Percentiles rank a stretch among this genome's conserved stretches.
Evolutionary conservation across 2,113 vertebrate species (phyloP).

Genomic region (Upupa epops): DNA sequence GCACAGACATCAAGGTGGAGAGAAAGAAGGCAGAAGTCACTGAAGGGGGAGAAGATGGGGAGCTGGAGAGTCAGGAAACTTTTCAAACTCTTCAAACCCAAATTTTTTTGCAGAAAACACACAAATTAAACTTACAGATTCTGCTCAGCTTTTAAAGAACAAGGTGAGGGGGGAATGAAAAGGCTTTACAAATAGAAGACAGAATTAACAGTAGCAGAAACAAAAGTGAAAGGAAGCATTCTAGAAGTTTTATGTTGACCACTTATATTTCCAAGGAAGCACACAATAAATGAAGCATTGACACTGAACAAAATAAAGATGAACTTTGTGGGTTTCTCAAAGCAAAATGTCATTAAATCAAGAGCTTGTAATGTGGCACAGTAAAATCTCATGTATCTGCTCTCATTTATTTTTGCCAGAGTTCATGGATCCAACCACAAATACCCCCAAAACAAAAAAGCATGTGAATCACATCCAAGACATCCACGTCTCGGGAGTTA

Average conservation of each 20-base stretch:
- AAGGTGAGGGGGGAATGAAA: no score
- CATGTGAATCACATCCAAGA: background rate
- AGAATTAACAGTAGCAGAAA: background rate
- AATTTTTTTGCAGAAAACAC: no score
- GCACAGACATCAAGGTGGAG: no score
- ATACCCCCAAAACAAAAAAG: background rate
- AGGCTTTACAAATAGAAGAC: background rate
- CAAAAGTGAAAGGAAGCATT: background rate
- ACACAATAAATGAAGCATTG: background rate
- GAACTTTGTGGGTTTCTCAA: background rate
- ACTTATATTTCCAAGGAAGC: background rate
- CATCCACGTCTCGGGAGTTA: fast-evolving
- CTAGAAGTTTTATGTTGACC: background rate
- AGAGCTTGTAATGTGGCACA: background rate
- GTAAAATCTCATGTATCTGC: background rate
- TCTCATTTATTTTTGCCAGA: background rate
- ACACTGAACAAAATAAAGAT: background rate
- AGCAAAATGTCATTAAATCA: background rate
- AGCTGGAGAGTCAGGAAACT: no score
- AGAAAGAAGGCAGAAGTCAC: no score
- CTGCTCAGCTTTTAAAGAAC: no score
- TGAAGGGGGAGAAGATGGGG: no score
- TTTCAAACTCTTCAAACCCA: no score
- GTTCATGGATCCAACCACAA: background rate
- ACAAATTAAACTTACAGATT: no score